phyloP scores from a whole-genome alignment of 2,888 invertebrate species.

The Nycteola revayana region DNA sequence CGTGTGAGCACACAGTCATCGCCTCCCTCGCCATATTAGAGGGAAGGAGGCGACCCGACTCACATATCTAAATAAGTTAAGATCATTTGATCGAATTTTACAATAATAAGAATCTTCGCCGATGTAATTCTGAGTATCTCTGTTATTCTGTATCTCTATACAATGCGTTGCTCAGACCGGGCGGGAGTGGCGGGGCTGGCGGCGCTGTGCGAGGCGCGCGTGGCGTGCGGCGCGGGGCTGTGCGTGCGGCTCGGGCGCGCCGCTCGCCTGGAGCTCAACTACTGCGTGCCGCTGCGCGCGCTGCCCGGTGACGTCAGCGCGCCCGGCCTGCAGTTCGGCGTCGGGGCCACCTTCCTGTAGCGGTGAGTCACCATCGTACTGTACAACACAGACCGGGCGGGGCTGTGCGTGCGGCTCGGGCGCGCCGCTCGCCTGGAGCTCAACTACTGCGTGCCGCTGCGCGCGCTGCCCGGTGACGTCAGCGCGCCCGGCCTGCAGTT shows the following conservation, averaged over 20 bases:
- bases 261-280: constrained; percentile 97
- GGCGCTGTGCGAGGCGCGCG: constrained; percentile 84
- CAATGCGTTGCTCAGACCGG: no score
- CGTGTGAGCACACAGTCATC: no score
- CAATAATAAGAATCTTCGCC: no score
- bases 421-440: no score
- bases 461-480: constrained; percentile 81
- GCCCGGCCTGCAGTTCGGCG: constrained; percentile 90
- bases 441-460: no score
- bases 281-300: constrained; percentile 88
- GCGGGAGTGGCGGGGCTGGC: no score
- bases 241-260: constrained; percentile 87
- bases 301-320: constrained; percentile 82
- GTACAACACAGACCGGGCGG: neutral
- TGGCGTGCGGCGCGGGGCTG: constrained; percentile 84
- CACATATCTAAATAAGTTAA: no score
- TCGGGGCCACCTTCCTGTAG: constrained; percentile 89
- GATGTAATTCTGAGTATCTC: no score
- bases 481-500: constrained; percentile 86
- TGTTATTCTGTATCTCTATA: no score
- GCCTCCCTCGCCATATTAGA: no score
- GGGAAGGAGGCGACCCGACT: no score
- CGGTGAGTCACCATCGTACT: constrained; percentile 2
- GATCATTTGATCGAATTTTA: no score
- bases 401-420: constrained; percentile 23